These are phyloP conservation scores for Kryptopterus vitreolus DNA, from an alignment of 2,797 vertebrate genomes.

Conservation along the genomic window DNA sequence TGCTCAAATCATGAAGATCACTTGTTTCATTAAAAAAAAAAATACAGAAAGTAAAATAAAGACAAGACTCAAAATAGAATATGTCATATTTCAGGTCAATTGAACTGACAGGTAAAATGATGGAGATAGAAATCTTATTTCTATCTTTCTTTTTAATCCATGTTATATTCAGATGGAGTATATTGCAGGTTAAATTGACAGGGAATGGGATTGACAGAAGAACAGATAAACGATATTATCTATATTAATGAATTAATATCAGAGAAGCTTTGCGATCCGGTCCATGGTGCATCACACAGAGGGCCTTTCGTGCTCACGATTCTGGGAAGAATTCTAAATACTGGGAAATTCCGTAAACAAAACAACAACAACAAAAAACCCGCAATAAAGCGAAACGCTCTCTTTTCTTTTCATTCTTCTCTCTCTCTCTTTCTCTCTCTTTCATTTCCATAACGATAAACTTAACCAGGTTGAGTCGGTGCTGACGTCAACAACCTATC, in stretches of 20 bases:
- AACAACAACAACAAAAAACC: neutral
- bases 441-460: slow-evolving; percentile 56
- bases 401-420: neutral
- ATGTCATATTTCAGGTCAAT: no score
- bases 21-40: slow-evolving; percentile 4
- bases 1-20: slow-evolving; percentile 16
- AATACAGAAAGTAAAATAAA: neutral
- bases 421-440: neutral
- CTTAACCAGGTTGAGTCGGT: slow-evolving; percentile 61
- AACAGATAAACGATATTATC: neutral
- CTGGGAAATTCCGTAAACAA: neutral
- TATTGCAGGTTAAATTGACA: neutral
- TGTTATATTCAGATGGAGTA: neutral
- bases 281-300: neutral
- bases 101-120: no score
- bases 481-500: slow-evolving; percentile 74
- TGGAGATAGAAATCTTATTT: no score
- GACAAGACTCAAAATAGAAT: slow-evolving; percentile 13
- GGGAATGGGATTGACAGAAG: slow-evolving; percentile 2
- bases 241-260: slow-evolving; percentile 9
- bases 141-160: neutral
- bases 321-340: neutral
- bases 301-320: neutral
- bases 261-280: slow-evolving; percentile 17
- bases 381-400: neutral